Percentiles rank a stretch among this genome's conserved stretches.
Evolutionary conservation across 1,140 invertebrate species (phyloP).

Genomic region (Drosophila pseudoobscura): DNA sequence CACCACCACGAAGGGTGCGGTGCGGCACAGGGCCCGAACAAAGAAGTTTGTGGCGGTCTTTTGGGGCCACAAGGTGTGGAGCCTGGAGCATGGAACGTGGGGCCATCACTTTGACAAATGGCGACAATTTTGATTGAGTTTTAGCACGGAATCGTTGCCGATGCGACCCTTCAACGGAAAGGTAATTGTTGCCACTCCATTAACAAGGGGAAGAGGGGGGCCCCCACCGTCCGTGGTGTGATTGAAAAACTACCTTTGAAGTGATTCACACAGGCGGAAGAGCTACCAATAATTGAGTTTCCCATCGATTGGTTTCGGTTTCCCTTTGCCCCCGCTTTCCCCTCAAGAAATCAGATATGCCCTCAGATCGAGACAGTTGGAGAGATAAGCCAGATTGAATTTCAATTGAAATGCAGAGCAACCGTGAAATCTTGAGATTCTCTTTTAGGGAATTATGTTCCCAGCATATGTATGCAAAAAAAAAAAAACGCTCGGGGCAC

Average conservation of each 20-base stretch:
- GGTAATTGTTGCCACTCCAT: slow-evolving; percentile 62
- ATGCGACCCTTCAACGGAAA: slow-evolving; percentile 45
- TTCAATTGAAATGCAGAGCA: slow-evolving; percentile 40
- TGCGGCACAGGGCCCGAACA: neutral
- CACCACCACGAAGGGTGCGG: slow-evolving; percentile 22
- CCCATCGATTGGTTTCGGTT: slow-evolving; percentile 38
- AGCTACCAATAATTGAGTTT: slow-evolving; percentile 49
- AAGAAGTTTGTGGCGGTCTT: neutral
- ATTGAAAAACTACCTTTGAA: slow-evolving; percentile 38
- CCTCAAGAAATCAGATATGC: slow-evolving; percentile 34
- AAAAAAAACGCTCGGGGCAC: neutral
- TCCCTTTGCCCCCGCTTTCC: slow-evolving; percentile 11
- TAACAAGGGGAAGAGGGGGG: slow-evolving; percentile 13
- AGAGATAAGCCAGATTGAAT: slow-evolving; percentile 38
- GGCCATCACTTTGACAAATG: slow-evolving; percentile 55
- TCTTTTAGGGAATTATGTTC: slow-evolving; percentile 24
- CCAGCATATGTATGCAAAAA: slow-evolving; percentile 56
- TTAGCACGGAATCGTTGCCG: slow-evolving; percentile 56
- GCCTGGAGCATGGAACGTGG: neutral
- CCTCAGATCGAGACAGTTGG: too few relatives aligned
- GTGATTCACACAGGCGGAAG: slow-evolving; percentile 44
- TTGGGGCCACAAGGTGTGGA: too few relatives aligned
- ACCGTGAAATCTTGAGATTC: slow-evolving; percentile 21
- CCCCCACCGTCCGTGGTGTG: neutral
- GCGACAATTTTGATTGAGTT: slow-evolving; percentile 79